Base-by-base conservation (phyloP, 2,888 invertebrate species). In the Drosophila borborema region DNA sequence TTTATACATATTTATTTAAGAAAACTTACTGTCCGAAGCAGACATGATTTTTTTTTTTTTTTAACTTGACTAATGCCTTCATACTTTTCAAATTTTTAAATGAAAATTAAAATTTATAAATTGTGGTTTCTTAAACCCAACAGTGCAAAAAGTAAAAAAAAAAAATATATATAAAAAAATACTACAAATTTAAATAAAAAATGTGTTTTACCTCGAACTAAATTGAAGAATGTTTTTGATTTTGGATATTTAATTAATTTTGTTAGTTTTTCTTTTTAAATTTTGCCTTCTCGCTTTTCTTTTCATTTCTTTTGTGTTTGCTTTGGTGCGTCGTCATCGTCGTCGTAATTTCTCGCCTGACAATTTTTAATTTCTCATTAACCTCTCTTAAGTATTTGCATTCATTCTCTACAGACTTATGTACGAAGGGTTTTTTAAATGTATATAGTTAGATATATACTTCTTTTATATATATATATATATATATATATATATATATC, bases 301-400 rank as follows among this genome's bases (percentile, higher is more conserved):
- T 12, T 6, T n/a, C 14, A 3, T 23, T 16, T 14, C 23, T 40
- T 49, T 66, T 58, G 45, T 64, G 53, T 61, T 75, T 67, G 71
- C 77, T 77, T 77, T 77, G 77, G 77, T 77, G 77, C 77, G 36
- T 38, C 48, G 2, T 12, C 28, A 18, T 45, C 20, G 31, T 34
- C 38, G 3, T 9, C 14, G 12, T 51, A 9, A 9, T 54, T 38
- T 74, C 45, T 49, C 61, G 61, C 67, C 46, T 48, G 55, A 61
- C 53, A 70, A 74, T 43, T 51, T 40, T 40, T 10, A 46, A 60
- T 49, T 61, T 61, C 43, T 28, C 45, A 43, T 58, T 43, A 68
- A 51, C 53, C 58, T 56, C 74, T 66, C 74, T 66, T 71, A 62
- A 55, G 56, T 59, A 40, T 49, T 54, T 40, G 41, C 51, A 59